phyloP scores from a whole-genome alignment of 2,888 invertebrate genomes.

The Drosophila subsilvestris region DNA sequence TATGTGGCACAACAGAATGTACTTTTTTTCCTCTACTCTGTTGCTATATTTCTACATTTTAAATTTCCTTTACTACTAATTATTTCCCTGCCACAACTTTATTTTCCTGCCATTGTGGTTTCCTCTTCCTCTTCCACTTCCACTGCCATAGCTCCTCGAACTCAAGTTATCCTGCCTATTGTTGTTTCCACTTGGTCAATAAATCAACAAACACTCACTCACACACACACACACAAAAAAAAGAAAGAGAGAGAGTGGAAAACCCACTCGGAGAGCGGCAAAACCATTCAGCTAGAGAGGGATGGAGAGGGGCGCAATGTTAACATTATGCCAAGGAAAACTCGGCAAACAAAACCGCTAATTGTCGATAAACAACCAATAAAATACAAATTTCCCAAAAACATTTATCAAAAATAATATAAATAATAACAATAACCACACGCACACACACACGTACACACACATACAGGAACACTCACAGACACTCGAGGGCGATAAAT shows the following conservation, averaged over 20 bases:
- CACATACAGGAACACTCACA: constrained; percentile 37
- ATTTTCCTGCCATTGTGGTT: background rate
- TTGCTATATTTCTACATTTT: constrained; percentile 22
- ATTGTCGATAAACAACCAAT: constrained; percentile 79
- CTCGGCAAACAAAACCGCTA: constrained; percentile 73
- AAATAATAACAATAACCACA: constrained; percentile 72
- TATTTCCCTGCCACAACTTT: constrained; percentile 10
- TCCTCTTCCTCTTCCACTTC: constrained; percentile 11
- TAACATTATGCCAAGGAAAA: constrained; percentile 44
- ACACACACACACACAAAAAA: background rate
- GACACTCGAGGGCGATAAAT: constrained; percentile 62
- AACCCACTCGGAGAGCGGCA: constrained; percentile 5
- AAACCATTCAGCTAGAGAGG: constrained; percentile 6
- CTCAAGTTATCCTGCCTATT: constrained; percentile 4
- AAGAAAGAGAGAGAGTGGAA: background rate
- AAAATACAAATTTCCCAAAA: constrained; percentile 78
- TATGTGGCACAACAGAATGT: constrained; percentile 64
- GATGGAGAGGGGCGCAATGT: constrained; percentile 19
- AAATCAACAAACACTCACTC: constrained; percentile 27
- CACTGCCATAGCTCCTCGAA: constrained; percentile 5
- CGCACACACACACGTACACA: constrained; percentile 38
- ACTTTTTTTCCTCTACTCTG: constrained; percentile 25
- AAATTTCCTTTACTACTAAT: constrained; percentile 17
- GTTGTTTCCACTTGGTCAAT: constrained; percentile 32
- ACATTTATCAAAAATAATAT: constrained; percentile 78